phyloP scores from a whole-genome alignment of 2,797 vertebrate species.

The Fratercula arctica region DNA sequence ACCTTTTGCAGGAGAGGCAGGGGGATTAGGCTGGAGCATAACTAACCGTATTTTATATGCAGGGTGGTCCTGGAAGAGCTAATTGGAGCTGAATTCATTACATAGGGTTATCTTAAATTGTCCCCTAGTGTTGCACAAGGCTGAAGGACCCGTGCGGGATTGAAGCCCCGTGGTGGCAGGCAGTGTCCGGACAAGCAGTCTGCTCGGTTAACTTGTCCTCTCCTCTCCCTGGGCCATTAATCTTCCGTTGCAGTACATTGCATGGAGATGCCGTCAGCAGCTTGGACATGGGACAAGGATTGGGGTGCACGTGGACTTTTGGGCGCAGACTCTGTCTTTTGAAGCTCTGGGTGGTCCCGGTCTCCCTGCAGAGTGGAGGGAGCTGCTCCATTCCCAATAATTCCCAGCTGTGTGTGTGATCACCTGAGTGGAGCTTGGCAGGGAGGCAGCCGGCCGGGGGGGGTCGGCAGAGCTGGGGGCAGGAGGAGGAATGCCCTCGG shows the following conservation, averaged over 20 bases:
- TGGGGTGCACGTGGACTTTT: fast-evolving
- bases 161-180: fast-evolving
- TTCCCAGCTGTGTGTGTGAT: background rate
- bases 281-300: background rate
- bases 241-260: background rate
- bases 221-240: background rate
- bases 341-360: constrained; percentile 1
- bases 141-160: background rate
- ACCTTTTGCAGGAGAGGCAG: background rate
- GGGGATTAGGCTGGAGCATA: background rate
- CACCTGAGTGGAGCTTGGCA: background rate
- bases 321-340: background rate
- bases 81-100: background rate
- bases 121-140: fast-evolving
- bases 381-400: background rate
- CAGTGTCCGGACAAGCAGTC: fast-evolving
- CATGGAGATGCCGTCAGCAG: fast-evolving
- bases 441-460: fast-evolving
- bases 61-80: background rate
- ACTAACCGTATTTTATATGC: too few relatives aligned
- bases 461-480: background rate
- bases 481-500: background rate
- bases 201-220: background rate
- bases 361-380: background rate
- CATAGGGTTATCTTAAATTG: background rate